phyloP scores from a whole-genome alignment of 2,797 vertebrate genomes.

The Silurus aristotelis region DNA sequence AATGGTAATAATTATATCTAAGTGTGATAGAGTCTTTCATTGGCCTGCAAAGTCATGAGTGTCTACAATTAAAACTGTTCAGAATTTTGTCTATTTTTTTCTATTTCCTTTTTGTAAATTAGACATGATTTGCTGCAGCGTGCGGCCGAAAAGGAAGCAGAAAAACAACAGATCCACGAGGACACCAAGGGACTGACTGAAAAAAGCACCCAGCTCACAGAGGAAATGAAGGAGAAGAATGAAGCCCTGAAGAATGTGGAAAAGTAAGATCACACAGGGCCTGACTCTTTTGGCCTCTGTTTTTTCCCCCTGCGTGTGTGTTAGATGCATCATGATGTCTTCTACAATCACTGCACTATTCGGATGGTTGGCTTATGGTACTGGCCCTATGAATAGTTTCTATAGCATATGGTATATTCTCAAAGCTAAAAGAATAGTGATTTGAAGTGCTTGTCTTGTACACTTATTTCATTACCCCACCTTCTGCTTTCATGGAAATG shows the following conservation, averaged over 20 bases:
- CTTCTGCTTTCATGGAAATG: not conserved
- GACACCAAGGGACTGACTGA: slow-evolving; percentile 86
- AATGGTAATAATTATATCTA: not conserved
- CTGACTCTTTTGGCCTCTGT: not conserved
- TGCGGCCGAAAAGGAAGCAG: slow-evolving; percentile 76
- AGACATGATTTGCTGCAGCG: slow-evolving; percentile 88
- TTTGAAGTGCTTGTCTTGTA: slow-evolving; percentile 24
- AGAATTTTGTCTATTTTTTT: not conserved
- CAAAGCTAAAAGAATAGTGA: slow-evolving; percentile 2
- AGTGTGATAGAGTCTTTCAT: not conserved
- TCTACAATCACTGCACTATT: slow-evolving; percentile 15
- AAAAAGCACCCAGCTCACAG: slow-evolving; percentile 80
- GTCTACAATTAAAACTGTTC: not conserved
- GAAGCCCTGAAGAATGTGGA: slow-evolving; percentile 87
- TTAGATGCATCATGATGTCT: not conserved
- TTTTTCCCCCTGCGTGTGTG: not conserved
- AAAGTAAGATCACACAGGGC: slow-evolving; percentile 75
- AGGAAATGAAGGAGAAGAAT: slow-evolving; percentile 85
- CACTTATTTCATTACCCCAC: slow-evolving; percentile 6
- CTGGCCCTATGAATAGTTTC: not conserved
- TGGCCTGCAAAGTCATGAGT: not conserved
- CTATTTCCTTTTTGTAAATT: slow-evolving; percentile 38
- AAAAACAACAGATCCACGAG: slow-evolving; percentile 86
- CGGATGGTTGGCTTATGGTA: slow-evolving; percentile 3
- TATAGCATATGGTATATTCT: not conserved